phyloP scores from a whole-genome alignment of 2,113 vertebrate genomes.

The Bubo blakistoni region DNA sequence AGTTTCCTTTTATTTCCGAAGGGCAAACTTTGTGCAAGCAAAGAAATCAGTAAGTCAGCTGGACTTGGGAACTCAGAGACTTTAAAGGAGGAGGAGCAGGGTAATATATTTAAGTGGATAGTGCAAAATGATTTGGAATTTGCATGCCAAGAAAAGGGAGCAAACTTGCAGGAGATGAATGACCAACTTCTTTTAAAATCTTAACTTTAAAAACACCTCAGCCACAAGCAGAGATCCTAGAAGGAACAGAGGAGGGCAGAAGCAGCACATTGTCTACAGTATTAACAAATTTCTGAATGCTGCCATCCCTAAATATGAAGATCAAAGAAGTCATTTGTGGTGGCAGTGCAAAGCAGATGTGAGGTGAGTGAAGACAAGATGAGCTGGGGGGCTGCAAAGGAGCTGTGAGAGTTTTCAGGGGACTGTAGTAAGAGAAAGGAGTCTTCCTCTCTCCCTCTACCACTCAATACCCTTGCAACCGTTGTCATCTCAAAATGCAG shows the following conservation, averaged over 20 bases:
- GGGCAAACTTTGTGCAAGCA: neutral
- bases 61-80: neutral
- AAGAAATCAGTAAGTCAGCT: neutral
- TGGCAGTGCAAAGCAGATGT: neutral
- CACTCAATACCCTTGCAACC: neutral
- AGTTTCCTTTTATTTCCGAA: neutral
- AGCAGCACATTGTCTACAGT: neutral
- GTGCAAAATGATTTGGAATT: neutral
- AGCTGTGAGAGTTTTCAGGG: neutral
- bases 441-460: neutral
- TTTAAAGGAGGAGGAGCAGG: neutral
- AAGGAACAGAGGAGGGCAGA: constrained; percentile 48
- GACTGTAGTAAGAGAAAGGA: neutral
- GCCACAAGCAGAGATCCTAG: neutral
- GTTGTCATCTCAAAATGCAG: neutral
- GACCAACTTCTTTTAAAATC: neutral
- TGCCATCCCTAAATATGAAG: neutral
- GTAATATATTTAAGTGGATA: neutral
- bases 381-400: neutral
- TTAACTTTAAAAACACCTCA: neutral
- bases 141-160: neutral
- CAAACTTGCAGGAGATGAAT: neutral
- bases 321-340: neutral
- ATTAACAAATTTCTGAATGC: constrained; percentile 5
- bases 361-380: neutral